Evolutionary conservation across 1,140 invertebrate genomes (phyloP).

Genomic region (Rhopalosiphum padi): DNA sequence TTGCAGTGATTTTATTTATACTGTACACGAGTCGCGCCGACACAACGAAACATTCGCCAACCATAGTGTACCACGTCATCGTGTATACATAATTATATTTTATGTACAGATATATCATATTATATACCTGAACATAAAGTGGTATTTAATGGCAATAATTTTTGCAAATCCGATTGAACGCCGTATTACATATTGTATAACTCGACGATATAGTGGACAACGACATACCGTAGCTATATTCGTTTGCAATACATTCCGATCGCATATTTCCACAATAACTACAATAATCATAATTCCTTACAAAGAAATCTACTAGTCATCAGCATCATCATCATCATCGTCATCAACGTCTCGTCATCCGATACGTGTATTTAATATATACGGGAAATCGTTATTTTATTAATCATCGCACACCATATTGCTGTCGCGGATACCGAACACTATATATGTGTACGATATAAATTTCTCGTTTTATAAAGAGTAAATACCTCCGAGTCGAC

Average conservation of each 20-base stretch:
- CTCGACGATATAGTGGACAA: not conserved
- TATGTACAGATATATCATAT: not conserved
- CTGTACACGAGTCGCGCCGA: not conserved
- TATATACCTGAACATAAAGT: not conserved
- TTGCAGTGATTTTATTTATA: not conserved
- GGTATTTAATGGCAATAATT: not conserved
- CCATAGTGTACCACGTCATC: not conserved
- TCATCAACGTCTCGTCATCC: not conserved
- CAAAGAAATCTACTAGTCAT: slow-evolving; percentile 11
- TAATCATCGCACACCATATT: slow-evolving; percentile 26
- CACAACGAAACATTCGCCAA: not conserved
- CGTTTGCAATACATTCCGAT: not conserved
- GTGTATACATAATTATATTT: not conserved
- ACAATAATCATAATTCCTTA: not conserved
- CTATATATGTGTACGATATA: not conserved
- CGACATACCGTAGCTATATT: not conserved
- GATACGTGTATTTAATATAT: not conserved
- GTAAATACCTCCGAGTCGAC: not conserved
- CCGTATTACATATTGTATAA: not conserved
- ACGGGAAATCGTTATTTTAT: slow-evolving; percentile 37
- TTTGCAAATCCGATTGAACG: not conserved
- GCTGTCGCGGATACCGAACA: not conserved
- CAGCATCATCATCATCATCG: not conserved
- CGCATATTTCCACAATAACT: not conserved
- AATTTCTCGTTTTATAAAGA: not conserved